A percentile compares a stretch with the other conserved stretches of the same genome.
phyloP scores from a whole-genome alignment of 2,888 invertebrate species.

The Drosophila recens region DNA sequence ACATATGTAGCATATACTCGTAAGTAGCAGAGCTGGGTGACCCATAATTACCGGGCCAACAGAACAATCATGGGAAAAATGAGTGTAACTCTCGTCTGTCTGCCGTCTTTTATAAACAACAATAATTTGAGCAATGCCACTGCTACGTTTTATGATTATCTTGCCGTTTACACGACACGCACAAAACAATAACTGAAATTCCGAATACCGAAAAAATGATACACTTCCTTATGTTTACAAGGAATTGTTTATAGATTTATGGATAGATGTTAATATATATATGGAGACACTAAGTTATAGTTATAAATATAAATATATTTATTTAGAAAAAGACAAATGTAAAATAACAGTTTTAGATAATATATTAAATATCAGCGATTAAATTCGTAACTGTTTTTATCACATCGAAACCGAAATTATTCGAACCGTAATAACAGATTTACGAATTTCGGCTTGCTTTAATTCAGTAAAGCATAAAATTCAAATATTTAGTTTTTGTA shows the following conservation, averaged over 20 bases:
- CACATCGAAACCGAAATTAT: no score
- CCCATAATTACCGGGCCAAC: conserved; percentile 76
- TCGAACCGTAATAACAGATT: no score
- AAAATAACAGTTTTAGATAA: no score
- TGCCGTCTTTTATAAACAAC: conserved; percentile 56
- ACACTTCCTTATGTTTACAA: background rate
- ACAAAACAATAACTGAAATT: conserved; percentile 36
- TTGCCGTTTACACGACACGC: conserved; percentile 68
- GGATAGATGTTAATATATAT: background rate
- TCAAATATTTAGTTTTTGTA: no score
- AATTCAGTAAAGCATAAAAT: no score
- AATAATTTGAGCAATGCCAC: conserved; percentile 78
- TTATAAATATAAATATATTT: background rate
- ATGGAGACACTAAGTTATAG: background rate
- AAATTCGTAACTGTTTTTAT: no score
- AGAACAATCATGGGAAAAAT: conserved; percentile 81
- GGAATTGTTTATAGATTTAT: background rate
- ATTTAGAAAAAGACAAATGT: background rate
- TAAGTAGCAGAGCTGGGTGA: conserved; percentile 60
- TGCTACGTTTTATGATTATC: conserved; percentile 76
- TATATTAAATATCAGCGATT: no score
- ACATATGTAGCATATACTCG: background rate
- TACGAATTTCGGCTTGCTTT: no score
- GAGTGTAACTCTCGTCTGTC: conserved; percentile 44
- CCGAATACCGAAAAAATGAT: background rate